Conservation (phyloP, 2,113 vertebrate species). For the Erythrocercus mccallii region DNA sequence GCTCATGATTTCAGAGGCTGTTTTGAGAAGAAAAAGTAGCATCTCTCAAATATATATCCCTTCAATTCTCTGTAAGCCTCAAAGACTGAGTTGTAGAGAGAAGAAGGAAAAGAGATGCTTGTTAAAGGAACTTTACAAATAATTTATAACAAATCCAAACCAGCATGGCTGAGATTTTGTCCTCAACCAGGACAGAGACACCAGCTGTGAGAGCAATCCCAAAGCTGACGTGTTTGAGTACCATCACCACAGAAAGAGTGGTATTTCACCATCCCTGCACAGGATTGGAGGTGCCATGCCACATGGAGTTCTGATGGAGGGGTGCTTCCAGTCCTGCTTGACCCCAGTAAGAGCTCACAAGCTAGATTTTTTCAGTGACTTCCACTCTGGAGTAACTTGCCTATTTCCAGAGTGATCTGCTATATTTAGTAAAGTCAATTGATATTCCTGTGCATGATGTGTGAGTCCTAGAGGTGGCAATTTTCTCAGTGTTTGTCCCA, state of each 20-base stretch:
- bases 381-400: background rate
- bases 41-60: background rate
- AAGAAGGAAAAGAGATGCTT: background rate
- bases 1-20: background rate
- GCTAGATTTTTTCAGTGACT: background rate
- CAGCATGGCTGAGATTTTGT: background rate
- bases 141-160: background rate
- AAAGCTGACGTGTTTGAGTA: background rate
- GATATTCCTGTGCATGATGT: background rate
- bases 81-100: background rate
- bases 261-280: accelerated
- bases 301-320: background rate
- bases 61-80: background rate
- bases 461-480: background rate
- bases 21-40: background rate
- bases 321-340: background rate
- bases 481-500: background rate
- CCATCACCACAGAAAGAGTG: background rate
- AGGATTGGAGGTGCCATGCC: background rate
- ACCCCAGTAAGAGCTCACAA: background rate
- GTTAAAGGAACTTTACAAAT: background rate
- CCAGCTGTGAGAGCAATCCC: background rate
- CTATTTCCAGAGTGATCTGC: background rate
- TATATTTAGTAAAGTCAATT: background rate
- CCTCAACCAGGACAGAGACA: background rate